Evolutionary conservation across 2,113 vertebrate species (phyloP).

Genomic region (Phalacrocorax carbo): DNA sequence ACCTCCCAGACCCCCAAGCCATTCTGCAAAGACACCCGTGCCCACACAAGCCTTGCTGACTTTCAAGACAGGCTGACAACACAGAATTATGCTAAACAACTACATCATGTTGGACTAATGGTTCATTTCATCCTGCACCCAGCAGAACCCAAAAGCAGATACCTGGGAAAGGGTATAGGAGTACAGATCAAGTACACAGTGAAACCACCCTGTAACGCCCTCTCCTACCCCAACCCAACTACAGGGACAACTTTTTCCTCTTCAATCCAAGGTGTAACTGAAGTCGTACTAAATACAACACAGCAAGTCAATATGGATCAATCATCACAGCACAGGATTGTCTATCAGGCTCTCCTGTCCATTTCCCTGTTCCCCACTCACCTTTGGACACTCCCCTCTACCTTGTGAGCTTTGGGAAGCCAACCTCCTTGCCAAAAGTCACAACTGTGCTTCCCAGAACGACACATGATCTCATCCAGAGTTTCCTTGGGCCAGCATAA

Average conservation of each 20-base stretch:
- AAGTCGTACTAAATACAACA: neutral
- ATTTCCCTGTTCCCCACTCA: neutral
- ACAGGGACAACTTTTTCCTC: neutral
- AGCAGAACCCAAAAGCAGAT: neutral
- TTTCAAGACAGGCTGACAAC: neutral
- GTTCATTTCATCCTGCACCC: neutral
- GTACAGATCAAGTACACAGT: neutral
- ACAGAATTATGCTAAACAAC: neutral
- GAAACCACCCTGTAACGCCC: fast-evolving
- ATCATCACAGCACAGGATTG: neutral
- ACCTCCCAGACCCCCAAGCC: neutral
- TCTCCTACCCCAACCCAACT: neutral
- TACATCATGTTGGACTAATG: fast-evolving
- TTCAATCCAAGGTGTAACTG: neutral
- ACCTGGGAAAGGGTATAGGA: neutral
- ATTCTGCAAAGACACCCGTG: neutral
- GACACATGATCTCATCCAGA: neutral
- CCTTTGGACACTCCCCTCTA: neutral
- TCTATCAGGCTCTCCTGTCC: neutral
- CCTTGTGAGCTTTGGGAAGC: neutral
- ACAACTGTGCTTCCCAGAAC: neutral
- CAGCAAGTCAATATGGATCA: neutral
- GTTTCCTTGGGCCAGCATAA: neutral
- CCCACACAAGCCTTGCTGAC: neutral
- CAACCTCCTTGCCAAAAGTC: neutral